Evolutionary conservation across 2,888 invertebrate species (phyloP).

Genomic region (Tiphia femorata): DNA sequence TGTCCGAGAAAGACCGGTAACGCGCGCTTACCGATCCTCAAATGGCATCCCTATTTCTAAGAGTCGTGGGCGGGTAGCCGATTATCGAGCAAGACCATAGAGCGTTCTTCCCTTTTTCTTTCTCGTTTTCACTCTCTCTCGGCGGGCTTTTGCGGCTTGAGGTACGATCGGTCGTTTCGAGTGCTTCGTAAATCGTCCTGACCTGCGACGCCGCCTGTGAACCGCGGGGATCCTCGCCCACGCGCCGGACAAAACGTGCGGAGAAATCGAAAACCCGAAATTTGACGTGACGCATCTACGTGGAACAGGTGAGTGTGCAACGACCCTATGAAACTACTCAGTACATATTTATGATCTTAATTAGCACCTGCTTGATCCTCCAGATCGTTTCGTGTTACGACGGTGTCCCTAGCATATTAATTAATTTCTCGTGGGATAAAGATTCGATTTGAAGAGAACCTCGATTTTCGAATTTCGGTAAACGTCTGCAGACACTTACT

Average conservation of each 20-base stretch:
- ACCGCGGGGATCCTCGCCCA: conserved; percentile 55
- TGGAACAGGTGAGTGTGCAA: conserved; percentile 36
- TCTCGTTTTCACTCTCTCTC: conserved; percentile 9
- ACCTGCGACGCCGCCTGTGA: conserved; percentile 50
- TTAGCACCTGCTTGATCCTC: too few species aligned
- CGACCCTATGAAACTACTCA: too few species aligned
- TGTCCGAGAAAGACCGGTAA: conserved; percentile 34
- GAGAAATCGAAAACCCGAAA: conserved; percentile 45
- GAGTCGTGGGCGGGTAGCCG: conserved; percentile 44
- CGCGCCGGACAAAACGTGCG: conserved; percentile 37
- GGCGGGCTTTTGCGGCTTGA: conserved; percentile 25
- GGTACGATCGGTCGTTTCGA: conserved; percentile 51
- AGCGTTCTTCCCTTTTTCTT: conserved; percentile 1
- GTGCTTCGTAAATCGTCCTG: too few species aligned
- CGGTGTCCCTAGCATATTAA: too few species aligned
- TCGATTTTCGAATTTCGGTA: too few species aligned
- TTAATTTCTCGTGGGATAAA: too few species aligned
- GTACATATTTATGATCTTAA: too few species aligned
- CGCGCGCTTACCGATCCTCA: conserved; percentile 52
- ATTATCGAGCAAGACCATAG: too few species aligned
- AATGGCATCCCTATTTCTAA: conserved; percentile 50
- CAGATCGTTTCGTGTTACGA: too few species aligned
- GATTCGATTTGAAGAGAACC: too few species aligned
- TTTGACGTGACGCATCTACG: conserved; percentile 33
- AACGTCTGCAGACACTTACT: too few species aligned